Conservation (phyloP, 64 coral and sea anemone genomes). For the Stylophora pistillata region DNA sequence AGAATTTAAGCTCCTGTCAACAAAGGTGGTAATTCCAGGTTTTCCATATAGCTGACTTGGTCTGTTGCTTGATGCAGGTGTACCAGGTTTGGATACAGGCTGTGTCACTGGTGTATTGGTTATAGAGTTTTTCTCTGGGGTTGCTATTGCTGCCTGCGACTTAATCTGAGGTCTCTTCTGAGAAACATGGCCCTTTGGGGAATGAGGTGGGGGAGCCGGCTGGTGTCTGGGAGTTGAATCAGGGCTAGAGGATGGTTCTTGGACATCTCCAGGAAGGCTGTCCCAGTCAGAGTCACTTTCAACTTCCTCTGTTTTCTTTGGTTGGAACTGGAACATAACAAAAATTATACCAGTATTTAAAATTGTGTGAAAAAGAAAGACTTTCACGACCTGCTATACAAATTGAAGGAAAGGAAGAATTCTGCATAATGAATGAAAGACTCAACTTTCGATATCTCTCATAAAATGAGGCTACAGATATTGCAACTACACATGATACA, state of each 20-base stretch:
- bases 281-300: slow-evolving; percentile 96
- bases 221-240: slow-evolving; percentile 56
- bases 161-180: slow-evolving; percentile 38
- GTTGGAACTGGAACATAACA: slow-evolving; percentile 4
- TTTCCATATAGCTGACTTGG: slow-evolving; percentile 85
- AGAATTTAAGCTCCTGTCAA: slow-evolving; percentile 50
- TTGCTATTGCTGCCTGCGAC: slow-evolving; percentile 34
- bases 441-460: no score
- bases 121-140: slow-evolving; percentile 36
- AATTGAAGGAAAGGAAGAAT: no score
- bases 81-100: not conserved
- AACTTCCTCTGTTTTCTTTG: slow-evolving; percentile 1
- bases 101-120: slow-evolving; percentile 32
- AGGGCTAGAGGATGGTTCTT: slow-evolving; percentile 55
- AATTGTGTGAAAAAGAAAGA: no score
- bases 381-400: no score
- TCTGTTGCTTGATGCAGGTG: slow-evolving; percentile 27
- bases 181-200: slow-evolving; percentile 7
- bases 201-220: slow-evolving; percentile 43
- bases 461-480: no score
- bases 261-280: slow-evolving; percentile 79
- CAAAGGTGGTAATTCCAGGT: slow-evolving; percentile 68
- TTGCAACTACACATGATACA: no score
- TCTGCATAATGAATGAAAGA: no score
- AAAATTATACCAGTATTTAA: not conserved